Evolutionary conservation across 1,140 invertebrate species (phyloP).

Genomic region (Nasonia longicornis): DNA sequence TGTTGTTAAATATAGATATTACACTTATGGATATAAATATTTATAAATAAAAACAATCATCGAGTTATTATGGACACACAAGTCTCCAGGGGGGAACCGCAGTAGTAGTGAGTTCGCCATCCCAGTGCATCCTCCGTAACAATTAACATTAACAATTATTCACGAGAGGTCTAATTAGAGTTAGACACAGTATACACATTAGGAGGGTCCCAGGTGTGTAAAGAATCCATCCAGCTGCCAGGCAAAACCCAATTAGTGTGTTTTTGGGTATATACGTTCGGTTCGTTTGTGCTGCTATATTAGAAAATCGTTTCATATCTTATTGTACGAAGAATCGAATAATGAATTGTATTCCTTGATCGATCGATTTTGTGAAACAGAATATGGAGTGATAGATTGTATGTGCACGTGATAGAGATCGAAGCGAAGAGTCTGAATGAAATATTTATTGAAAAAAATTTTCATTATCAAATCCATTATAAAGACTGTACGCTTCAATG

Average conservation of each 20-base stretch:
- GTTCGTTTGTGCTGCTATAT: slow-evolving; percentile 19
- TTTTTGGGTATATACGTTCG: slow-evolving; percentile 13
- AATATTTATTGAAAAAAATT: neutral
- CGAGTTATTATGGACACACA: slow-evolving; percentile 17
- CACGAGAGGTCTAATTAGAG: slow-evolving; percentile 41
- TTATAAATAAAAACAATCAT: slow-evolving; percentile 15
- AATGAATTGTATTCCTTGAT: neutral
- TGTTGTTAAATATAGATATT: slow-evolving; percentile 15
- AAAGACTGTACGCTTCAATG: neutral
- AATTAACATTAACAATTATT: slow-evolving; percentile 39
- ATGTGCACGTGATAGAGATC: neutral
- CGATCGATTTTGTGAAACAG: neutral
- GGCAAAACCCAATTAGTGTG: slow-evolving; percentile 40
- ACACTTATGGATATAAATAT: slow-evolving; percentile 15
- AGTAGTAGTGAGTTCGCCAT: slow-evolving; percentile 22
- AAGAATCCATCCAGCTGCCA: slow-evolving; percentile 33
- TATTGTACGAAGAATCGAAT: neutral
- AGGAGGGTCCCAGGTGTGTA: slow-evolving; percentile 5
- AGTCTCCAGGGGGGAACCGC: neutral
- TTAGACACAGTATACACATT: slow-evolving; percentile 44
- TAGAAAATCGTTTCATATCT: neutral
- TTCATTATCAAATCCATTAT: neutral
- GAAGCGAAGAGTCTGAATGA: slow-evolving; percentile 27
- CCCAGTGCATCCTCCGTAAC: slow-evolving; percentile 34
- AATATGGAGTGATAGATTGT: slow-evolving; percentile 17